Percentiles rank a stretch among this genome's conserved stretches.
These are phyloP conservation scores for Myiozetetes cayanensis DNA, from an alignment of 2,113 vertebrate genomes.

Conservation along the genomic window DNA sequence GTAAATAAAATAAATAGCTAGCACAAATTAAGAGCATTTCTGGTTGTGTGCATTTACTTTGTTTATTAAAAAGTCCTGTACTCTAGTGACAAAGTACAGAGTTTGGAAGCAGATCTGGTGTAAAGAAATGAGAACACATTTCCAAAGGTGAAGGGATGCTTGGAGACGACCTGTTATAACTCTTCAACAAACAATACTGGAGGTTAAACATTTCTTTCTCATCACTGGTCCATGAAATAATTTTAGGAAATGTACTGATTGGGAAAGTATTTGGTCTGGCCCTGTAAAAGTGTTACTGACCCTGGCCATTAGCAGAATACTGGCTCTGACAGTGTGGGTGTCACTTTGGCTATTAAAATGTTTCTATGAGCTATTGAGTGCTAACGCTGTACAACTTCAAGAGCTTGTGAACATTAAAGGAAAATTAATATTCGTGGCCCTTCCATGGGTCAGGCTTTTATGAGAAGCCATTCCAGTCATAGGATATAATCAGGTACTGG, in stretches of 20 bases:
- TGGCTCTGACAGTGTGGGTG: neutral
- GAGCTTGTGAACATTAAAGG: conserved; percentile 15
- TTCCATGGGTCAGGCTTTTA: neutral
- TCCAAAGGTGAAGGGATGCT: conserved; percentile 1
- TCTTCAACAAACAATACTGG: conserved; percentile 7
- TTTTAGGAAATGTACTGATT: conserved; percentile 35
- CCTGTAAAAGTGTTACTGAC: neutral
- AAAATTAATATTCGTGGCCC: neutral
- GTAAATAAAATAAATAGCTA: conserved; percentile 45
- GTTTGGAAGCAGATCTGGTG: conserved; percentile 17
- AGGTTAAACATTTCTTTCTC: conserved; percentile 10
- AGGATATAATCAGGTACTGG: neutral
- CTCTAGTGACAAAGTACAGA: neutral
- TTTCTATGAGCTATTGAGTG: neutral
- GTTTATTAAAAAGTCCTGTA: conserved; percentile 21
- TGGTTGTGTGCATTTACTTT: conserved; percentile 26
- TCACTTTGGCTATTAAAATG: conserved; percentile 15
- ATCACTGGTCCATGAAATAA: neutral
- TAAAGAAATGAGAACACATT: conserved; percentile 43
- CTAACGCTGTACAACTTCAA: neutral
- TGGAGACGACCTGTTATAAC: neutral
- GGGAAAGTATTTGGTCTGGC: conserved; percentile 40
- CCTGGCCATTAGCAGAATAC: conserved; percentile 12
- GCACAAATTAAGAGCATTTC: conserved; percentile 1
- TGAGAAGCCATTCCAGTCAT: neutral